These are phyloP conservation scores for Agrotis exclamationis DNA, from an alignment of 2,888 invertebrate genomes.

Conservation along the genomic window DNA sequence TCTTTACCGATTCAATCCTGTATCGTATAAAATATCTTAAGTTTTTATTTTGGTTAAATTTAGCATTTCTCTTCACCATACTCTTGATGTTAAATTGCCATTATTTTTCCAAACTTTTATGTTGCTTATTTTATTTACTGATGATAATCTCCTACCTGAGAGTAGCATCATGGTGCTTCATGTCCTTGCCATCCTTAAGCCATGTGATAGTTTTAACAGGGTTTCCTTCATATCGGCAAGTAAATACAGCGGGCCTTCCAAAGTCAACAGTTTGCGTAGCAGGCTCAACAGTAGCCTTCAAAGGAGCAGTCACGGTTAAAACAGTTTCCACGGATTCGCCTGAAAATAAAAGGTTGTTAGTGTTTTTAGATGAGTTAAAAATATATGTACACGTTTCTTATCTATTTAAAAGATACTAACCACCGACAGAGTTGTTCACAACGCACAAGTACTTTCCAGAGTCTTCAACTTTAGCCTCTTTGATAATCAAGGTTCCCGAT, in stretches of 20 bases:
- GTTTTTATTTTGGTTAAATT: not conserved
- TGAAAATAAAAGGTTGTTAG: conserved; percentile 80
- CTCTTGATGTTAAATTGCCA: not conserved
- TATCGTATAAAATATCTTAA: not conserved
- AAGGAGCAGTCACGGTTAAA: conserved; percentile 97
- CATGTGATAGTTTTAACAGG: conserved; percentile 97
- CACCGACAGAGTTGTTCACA: conserved; percentile 98
- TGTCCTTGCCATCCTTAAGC: conserved; percentile 97
- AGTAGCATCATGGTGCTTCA: conserved; percentile 95
- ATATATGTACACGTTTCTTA: not conserved
- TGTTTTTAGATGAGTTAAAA: not conserved
- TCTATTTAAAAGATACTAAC: conserved; percentile 73
- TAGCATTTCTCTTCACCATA: no score
- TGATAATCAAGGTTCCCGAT: conserved; percentile 98
- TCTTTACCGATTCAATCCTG: conserved; percentile 97
- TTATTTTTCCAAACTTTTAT: not conserved
- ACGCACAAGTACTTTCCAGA: conserved; percentile 98
- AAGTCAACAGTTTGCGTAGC: conserved; percentile 98
- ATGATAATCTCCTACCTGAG: conserved; percentile 88
- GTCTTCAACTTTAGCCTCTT: conserved; percentile 97
- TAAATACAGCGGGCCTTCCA: conserved; percentile 97
- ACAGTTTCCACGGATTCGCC: conserved; percentile 98
- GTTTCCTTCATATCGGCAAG: conserved; percentile 97
- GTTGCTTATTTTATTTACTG: no score
- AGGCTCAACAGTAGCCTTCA: conserved; percentile 97